Evolutionary conservation across 2,113 vertebrate genomes (phyloP), one percentile per base, ranked within the genome.

Genomic region (Malurus cyaneus): DNA sequence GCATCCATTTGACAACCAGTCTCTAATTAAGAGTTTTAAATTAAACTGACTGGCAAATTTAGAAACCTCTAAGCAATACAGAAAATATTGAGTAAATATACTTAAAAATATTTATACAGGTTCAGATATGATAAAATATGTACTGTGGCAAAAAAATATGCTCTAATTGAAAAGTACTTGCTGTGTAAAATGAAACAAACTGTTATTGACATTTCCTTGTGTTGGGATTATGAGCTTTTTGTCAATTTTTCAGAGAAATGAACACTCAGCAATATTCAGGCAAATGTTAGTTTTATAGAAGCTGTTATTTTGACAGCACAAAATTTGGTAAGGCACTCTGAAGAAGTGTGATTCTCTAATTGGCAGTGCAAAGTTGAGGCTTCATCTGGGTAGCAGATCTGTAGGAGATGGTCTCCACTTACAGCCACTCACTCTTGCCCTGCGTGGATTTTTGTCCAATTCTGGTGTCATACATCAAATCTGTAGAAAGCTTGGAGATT

Each of bases 101-200:
- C 91, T 97, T 97, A 87, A 94, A 93, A 89, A 91, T 96, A 94
- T 95, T 86, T 92, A 74, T 87, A 74, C 78, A 85, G 60, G 91
- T 94, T 94, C 82, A 82, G 61, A 72, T 86, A 93, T 8, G 18
- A 49, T 80, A 78, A 96, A 96, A 85, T 94, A 93, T 88, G 92
- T 84, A 71, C 92, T 85, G 82, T 93, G 61, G 81, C 74, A 92
- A 95, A 92, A 92, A 89, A 86, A 81, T 65, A 19, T 50, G 42
- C 60, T 89, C 76, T 93, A 94, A 96, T 90, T 95, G 76, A 91
- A 92, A 53, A 69, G 91, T 93, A 91, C 89, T 88, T 93, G 78
- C 80, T 96, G 79, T 94, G 83, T 80, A 96, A 95, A 96, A 94
- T 65, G 69, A 92, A 96, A 89, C 88, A 95, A 96, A 94, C 94